Percentiles rank a stretch among this genome's conserved stretches.
phyloP scores from a whole-genome alignment of 2,888 invertebrate genomes.

The Nephrotoma appendiculata region DNA sequence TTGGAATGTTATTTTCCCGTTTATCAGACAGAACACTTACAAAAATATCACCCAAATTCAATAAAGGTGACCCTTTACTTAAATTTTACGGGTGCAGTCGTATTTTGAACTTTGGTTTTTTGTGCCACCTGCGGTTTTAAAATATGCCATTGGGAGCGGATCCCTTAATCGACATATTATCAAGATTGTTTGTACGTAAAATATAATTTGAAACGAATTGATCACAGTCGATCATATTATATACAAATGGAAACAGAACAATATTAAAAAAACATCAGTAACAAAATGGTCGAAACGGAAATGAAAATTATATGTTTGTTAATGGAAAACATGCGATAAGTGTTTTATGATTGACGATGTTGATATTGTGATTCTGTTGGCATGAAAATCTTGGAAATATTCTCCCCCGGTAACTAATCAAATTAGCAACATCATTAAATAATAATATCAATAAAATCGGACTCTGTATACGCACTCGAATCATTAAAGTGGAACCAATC shows the following conservation, averaged over 20 bases:
- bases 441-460: not conserved
- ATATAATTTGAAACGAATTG: not conserved
- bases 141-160: too few relatives aligned
- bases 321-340: not conserved
- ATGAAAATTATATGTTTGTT: not conserved
- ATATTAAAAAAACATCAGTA: not conserved
- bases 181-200: not conserved
- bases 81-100: too few relatives aligned
- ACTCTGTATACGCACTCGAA: not conserved
- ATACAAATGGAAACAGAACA: not conserved
- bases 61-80: too few relatives aligned
- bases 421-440: not conserved
- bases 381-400: not conserved
- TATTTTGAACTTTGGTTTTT: too few relatives aligned
- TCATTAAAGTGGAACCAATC: not conserved
- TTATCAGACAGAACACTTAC: too few relatives aligned
- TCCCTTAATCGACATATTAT: not conserved
- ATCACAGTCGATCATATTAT: not conserved
- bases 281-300: not conserved
- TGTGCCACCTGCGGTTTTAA: too few relatives aligned
- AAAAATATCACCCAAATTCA: too few relatives aligned
- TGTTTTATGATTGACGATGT: not conserved
- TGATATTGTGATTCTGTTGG: not conserved
- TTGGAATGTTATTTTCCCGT: too few relatives aligned
- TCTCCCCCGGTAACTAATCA: not conserved